phyloP scores from a whole-genome alignment of 2,113 vertebrate genomes.

The Hydropotes inermis region DNA sequence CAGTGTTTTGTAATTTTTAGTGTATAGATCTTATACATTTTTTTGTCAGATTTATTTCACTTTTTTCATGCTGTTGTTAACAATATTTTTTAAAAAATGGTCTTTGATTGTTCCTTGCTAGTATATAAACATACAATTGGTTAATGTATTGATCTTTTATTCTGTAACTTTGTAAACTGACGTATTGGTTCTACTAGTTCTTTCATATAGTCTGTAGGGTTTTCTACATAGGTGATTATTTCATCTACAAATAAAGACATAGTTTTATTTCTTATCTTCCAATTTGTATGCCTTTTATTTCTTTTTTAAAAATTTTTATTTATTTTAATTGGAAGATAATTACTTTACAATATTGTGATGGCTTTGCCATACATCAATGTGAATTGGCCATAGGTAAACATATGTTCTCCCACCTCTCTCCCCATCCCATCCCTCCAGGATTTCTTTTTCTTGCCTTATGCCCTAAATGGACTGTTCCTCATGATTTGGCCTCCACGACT shows the following conservation, averaged over 20 bases:
- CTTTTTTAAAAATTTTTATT: not conserved
- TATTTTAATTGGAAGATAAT: not conserved
- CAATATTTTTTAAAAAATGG: not conserved
- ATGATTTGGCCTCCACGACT: not conserved
- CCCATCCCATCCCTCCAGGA: not conserved
- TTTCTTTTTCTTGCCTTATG: slow-evolving; percentile 1
- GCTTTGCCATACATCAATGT: not conserved
- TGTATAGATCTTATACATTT: not conserved
- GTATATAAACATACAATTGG: not conserved
- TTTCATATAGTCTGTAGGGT: not conserved
- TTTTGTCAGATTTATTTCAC: not conserved
- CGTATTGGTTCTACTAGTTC: not conserved
- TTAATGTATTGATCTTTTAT: not conserved
- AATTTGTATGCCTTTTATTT: not conserved
- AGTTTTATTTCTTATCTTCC: not conserved
- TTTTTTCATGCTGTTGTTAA: not conserved
- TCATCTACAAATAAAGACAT: not conserved
- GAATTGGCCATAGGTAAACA: not conserved
- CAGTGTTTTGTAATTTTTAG: not conserved
- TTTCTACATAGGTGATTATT: not conserved
- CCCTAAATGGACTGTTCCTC: not conserved
- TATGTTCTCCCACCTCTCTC: not conserved
- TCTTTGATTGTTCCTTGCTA: not conserved
- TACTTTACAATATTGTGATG: not conserved
- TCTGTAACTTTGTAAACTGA: not conserved